These are phyloP conservation scores for Nothobranchius kuhntae DNA, from an alignment of 2,113 vertebrate species.

Conservation along the genomic window DNA sequence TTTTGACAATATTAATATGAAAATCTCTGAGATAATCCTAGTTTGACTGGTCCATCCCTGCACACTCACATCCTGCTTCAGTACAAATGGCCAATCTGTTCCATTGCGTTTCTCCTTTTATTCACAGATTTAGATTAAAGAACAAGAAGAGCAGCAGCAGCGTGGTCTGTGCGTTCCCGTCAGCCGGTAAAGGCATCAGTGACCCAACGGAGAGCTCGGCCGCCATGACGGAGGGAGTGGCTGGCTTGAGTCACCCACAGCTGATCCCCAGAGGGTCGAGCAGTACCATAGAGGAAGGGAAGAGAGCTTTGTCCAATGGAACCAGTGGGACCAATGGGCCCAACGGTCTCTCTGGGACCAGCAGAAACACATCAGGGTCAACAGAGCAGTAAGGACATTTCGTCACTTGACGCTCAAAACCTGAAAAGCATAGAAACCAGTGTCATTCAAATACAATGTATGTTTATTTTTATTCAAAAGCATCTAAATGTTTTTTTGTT, in stretches of 20 bases:
- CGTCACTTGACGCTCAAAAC: not conserved
- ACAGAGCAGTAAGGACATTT: constrained; percentile 84
- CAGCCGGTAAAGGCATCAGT: constrained; percentile 81
- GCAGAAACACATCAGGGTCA: constrained; percentile 78
- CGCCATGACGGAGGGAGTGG: constrained; percentile 77
- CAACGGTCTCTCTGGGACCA: constrained; percentile 76
- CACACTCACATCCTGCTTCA: not conserved
- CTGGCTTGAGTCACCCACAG: constrained; percentile 79
- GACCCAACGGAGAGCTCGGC: constrained; percentile 80
- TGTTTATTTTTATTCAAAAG: too few species aligned
- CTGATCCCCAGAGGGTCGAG: constrained; percentile 87
- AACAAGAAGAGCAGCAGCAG: constrained; percentile 93
- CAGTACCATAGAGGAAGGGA: constrained; percentile 85
- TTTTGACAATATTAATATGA: not conserved
- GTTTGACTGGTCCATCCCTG: not conserved
- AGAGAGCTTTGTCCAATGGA: constrained; percentile 80
- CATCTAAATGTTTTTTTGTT: too few species aligned
- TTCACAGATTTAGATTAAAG: constrained; percentile 87
- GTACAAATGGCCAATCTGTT: not conserved
- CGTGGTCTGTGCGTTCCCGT: constrained; percentile 84
- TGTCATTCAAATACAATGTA: too few species aligned
- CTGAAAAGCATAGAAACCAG: too few species aligned
- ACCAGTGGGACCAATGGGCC: constrained; percentile 77
- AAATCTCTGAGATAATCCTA: not conserved
- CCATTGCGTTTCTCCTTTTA: not conserved